Evolutionary conservation across 2,888 invertebrate genomes (phyloP).

Genomic region (Papilio gigon): DNA sequence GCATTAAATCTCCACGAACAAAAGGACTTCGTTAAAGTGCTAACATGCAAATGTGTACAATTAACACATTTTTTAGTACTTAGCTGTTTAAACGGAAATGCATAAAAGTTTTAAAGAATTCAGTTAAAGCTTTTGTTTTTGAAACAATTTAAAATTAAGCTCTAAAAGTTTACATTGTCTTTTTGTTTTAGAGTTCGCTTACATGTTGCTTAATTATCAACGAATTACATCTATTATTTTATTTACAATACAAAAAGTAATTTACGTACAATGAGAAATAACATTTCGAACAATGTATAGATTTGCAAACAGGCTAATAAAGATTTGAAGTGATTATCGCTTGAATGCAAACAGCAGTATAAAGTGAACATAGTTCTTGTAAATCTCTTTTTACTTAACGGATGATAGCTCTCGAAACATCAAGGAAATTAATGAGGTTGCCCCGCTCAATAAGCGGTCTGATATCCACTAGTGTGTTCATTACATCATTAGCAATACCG

Average conservation of each 20-base stretch:
- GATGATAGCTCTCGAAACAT: slow-evolving; percentile 31
- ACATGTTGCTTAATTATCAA: neutral
- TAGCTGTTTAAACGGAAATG: slow-evolving; percentile 22
- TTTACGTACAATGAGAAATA: too few species aligned
- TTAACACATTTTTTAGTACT: slow-evolving; percentile 18
- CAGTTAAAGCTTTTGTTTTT: neutral
- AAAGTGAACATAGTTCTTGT: slow-evolving; percentile 30
- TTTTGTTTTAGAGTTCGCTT: neutral
- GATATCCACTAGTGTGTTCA: slow-evolving; percentile 18
- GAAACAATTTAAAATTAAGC: neutral
- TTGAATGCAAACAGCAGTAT: slow-evolving; percentile 11
- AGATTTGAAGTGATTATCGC: slow-evolving; percentile 2
- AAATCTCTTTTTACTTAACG: slow-evolving; percentile 24
- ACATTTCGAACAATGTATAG: neutral
- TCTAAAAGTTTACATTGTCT: neutral
- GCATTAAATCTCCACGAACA: slow-evolving; percentile 14
- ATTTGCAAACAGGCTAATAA: neutral
- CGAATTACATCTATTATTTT: neutral
- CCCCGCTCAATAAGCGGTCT: slow-evolving; percentile 15
- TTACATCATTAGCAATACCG: slow-evolving; percentile 22
- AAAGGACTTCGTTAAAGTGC: slow-evolving; percentile 12
- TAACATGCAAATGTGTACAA: slow-evolving; percentile 16
- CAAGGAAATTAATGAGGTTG: slow-evolving; percentile 30
- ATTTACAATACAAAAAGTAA: neutral
- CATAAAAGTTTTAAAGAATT: slow-evolving; percentile 10